Base-by-base conservation (phyloP, 37 sponge, comb jelly and placozoan genomes). In the Theonella swinhoei region DNA sequence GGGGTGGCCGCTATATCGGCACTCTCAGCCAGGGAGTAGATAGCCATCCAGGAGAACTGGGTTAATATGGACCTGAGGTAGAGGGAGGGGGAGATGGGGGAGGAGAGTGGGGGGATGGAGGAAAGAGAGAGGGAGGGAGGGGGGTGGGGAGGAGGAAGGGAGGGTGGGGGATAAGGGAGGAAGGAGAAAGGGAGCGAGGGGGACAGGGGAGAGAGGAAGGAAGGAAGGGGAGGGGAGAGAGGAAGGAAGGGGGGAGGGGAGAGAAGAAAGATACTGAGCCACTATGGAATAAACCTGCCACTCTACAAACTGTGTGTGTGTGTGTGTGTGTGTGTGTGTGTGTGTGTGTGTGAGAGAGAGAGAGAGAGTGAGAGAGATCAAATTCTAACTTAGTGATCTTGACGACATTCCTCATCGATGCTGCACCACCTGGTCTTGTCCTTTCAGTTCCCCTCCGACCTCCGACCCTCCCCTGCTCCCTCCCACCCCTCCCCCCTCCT, bases 11-110 rank as follows among this genome's bases (percentile, higher is more conserved):
- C 36, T 3, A 80, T 76, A 19, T 87, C 91, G 29, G 91, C 91
- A 33, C 91, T 73, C 22, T 74, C 42, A 14, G 91, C 80, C 35
- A 94, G 78, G 26, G 32, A 37, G n/a, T 76, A 34, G 29, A 94
- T 72, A 0, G 91, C 79, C 19, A 94, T 72, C 83, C 85, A 90
- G 0, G 88, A 87, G 60, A 94, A 94, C 26, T 40, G 31, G 9
- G 62, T 17, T 32, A 94, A 64, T n/a, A 87, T 70, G 24, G 30
- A 14, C 42, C 94, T 89, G 59, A 20, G 62, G n/a, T n/a, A n/a
- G n/a, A n/a, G n/a, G n/a, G 11, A 47, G 54, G 54, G 54, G 7
- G 7, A 47, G 14, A 47, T 47, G 54, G 54, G 54, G 28, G 64
- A 29, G 76, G 1, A 39, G 4, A n/a, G n/a, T n/a, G n/a, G n/a